These are phyloP conservation scores for Hippocampus kuda DNA, from an alignment of 2,797 vertebrate species.

Conservation along the genomic window DNA sequence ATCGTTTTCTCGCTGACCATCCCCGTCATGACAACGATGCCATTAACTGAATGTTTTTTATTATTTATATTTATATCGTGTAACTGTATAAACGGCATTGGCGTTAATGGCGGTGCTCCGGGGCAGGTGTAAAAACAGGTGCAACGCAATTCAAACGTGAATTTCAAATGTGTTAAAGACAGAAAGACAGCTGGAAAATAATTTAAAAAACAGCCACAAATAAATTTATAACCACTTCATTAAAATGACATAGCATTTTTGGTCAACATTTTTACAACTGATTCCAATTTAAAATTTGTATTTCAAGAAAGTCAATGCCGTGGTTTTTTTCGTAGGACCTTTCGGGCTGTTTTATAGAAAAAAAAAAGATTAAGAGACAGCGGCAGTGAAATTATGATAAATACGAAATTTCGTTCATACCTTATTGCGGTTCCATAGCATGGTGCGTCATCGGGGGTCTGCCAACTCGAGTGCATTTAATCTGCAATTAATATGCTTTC, in stretches of 20 bases:
- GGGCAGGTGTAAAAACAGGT: conserved; percentile 5
- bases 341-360: background rate
- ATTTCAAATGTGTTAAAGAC: background rate
- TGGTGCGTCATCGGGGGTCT: conserved; percentile 29
- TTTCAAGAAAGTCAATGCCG: background rate
- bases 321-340: too few relatives aligned
- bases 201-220: background rate
- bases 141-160: background rate
- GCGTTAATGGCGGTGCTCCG: background rate
- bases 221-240: background rate
- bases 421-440: conserved; percentile 34
- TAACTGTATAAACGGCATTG: background rate
- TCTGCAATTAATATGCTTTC: conserved; percentile 1
- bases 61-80: background rate
- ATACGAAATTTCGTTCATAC: conserved; percentile 33
- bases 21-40: too few relatives aligned
- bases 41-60: background rate
- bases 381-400: background rate
- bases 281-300: background rate
- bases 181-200: background rate
- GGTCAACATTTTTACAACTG: background rate
- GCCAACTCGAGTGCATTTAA: conserved; percentile 15
- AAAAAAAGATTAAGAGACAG: background rate
- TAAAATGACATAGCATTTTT: background rate
- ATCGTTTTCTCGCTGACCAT: background rate